Evolutionary conservation across 2,888 invertebrate genomes (phyloP), one percentile per base, ranked within the genome.

Genomic region (Amiota mariae): DNA sequence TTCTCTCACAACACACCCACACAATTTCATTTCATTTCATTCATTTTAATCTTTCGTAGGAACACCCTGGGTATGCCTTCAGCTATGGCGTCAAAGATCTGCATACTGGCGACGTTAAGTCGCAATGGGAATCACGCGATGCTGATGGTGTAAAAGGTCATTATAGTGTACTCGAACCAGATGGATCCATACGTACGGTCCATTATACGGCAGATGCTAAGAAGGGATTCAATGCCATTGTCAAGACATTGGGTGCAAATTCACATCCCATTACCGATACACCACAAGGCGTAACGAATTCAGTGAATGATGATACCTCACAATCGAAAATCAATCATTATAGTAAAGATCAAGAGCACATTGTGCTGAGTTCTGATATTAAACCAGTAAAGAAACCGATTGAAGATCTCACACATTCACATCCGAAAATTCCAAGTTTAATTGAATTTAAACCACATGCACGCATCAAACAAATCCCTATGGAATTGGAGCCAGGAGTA

Each of bases 121-220:
- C 91, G 2, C 92, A 92, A 82, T 92, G 92, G 92, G 92, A 92
- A 78, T 91, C 91, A 36, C 90, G 92, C 68, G 91, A 92, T 68
- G 92, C 91, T 0, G 91, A 91, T 75, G 87, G 89, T 0, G 90
- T 92, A 13, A 91, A 90, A 76, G 92, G 92, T 0, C 91, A 90
- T 64, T 94, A 94, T 86, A 94, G 93, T 80, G 90, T 94, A 20
- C 86, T 94, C 68, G 94, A 94, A 87, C 92, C 94, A 54, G 94
- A 94, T 83, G 94, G 94, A 67, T 91, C 92, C 8, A 90, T 92
- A 74, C 89, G 92, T 68, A 90, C 91, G 0, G 92, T 92, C 1
- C 91, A 92, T 75, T 92, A 92, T 74, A 92, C 92, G 2, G 92
- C 92, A 0, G 92, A 92, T 80, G 89, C 90, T 46, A 90, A 91